Evolutionary conservation across 2,888 invertebrate genomes (phyloP).

Genomic region (Acronicta leporina): DNA sequence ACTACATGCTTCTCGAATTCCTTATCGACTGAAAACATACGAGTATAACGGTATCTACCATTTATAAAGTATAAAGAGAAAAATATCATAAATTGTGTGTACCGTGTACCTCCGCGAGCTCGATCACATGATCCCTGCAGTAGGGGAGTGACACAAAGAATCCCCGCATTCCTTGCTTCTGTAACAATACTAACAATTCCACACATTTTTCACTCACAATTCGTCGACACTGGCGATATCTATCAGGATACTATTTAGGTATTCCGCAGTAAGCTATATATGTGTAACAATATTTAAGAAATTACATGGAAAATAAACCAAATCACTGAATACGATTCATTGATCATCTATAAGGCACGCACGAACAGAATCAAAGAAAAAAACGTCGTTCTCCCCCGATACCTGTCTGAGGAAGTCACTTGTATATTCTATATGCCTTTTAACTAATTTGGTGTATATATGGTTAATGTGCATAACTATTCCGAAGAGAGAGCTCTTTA

Average conservation of each 20-base stretch:
- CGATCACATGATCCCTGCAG: constrained; percentile 26
- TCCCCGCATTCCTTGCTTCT: constrained; percentile 43
- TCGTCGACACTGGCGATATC: constrained; percentile 19
- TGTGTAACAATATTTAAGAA: too few relatives aligned
- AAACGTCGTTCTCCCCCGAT: too few relatives aligned
- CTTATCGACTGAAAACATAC: constrained; percentile 1
- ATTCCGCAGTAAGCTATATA: neutral
- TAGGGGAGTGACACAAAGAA: constrained; percentile 21
- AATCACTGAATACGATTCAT: too few relatives aligned
- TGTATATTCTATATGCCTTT: too few relatives aligned
- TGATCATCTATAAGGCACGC: too few relatives aligned
- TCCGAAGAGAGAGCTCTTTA: too few relatives aligned
- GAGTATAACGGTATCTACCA: neutral
- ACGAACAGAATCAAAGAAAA: too few relatives aligned
- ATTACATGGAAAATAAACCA: too few relatives aligned
- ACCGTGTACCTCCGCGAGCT: constrained; percentile 12
- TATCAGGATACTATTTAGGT: neutral
- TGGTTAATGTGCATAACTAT: too few relatives aligned
- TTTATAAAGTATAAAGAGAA: constrained; percentile 10
- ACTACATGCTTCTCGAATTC: neutral
- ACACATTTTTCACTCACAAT: constrained; percentile 30
- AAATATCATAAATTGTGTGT: constrained; percentile 25
- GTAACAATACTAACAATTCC: constrained; percentile 29
- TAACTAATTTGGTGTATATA: too few relatives aligned
- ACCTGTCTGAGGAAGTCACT: too few relatives aligned